Evolutionary conservation across 2,797 vertebrate genomes (phyloP).

Genomic region (Pempheris klunzingeri): DNA sequence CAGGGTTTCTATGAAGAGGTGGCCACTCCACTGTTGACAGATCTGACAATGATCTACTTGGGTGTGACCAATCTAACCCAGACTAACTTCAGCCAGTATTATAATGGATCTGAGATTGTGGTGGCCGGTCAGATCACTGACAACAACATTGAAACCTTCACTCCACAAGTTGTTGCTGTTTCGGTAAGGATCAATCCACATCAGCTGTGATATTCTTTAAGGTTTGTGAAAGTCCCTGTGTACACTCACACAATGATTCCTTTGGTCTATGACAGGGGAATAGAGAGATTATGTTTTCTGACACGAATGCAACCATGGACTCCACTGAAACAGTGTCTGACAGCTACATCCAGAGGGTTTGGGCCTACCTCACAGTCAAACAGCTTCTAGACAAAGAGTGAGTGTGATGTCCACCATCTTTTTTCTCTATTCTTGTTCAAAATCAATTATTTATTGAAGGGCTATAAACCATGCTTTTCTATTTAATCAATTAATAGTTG

Average conservation of each 20-base stretch:
- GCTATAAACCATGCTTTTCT: background rate
- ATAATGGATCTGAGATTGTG: constrained; percentile 89
- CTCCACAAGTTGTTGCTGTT: constrained; percentile 77
- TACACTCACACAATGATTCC: background rate
- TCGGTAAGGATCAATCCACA: constrained; percentile 73
- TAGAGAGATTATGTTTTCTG: constrained; percentile 62
- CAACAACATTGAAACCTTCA: constrained; percentile 77
- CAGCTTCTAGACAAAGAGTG: constrained; percentile 86
- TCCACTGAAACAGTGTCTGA: constrained; percentile 43
- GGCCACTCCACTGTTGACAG: constrained; percentile 84
- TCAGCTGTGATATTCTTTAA: background rate
- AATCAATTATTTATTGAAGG: background rate
- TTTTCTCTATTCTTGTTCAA: background rate
- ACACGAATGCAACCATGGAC: constrained; percentile 22
- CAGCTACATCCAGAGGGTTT: constrained; percentile 80
- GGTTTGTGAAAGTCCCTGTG: background rate
- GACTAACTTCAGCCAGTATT: constrained; percentile 85
- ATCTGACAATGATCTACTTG: constrained; percentile 82
- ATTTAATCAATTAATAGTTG: too few relatives aligned
- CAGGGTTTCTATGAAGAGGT: constrained; percentile 90
- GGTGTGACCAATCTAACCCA: constrained; percentile 83
- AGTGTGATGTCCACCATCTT: constrained; percentile 35
- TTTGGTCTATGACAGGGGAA: constrained; percentile 62
- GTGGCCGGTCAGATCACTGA: constrained; percentile 84
- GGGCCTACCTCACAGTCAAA: constrained; percentile 89